Evolutionary conservation across 2,888 invertebrate genomes (phyloP).

Genomic region (Disparrhopalites patrizii): DNA sequence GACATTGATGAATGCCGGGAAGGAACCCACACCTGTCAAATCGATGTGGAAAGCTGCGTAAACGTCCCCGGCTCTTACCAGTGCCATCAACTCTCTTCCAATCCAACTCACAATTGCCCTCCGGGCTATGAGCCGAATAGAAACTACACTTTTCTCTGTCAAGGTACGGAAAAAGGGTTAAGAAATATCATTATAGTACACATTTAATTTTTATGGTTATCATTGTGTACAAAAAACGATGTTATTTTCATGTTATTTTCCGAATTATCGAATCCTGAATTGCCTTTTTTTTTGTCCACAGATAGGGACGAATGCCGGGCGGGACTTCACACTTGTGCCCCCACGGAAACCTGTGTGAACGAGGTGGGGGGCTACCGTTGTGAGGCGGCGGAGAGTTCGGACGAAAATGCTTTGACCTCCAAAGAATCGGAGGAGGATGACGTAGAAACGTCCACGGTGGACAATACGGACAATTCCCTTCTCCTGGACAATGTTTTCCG

Average conservation of each 20-base stretch:
- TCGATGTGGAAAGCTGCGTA: conserved; percentile 44
- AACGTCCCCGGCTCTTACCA: conserved; percentile 48
- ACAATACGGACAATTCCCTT: not conserved
- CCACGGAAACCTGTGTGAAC: conserved; percentile 51
- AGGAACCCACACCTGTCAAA: conserved; percentile 46
- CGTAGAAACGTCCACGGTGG: not conserved
- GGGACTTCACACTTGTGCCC: conserved; percentile 56
- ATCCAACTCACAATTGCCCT: conserved; percentile 47
- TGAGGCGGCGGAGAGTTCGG: conserved; percentile 33
- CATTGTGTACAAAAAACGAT: no score
- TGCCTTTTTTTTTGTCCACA: conserved; percentile 13
- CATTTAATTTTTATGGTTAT: no score
- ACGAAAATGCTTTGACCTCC: not conserved
- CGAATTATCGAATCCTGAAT: no score
- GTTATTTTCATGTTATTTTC: no score
- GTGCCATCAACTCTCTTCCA: conserved; percentile 45
- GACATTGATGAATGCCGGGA: conserved; percentile 53
- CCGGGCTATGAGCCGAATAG: conserved; percentile 49
- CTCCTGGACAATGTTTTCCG: not conserved
- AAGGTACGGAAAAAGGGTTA: no score
- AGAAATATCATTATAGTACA: no score
- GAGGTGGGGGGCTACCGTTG: conserved; percentile 52
- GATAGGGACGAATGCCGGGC: conserved; percentile 64
- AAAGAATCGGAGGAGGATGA: not conserved
- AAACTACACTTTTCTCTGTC: conserved; percentile 48